Evolutionary conservation across 2,113 vertebrate genomes (phyloP).

Genomic region (Thomomys bottae): DNA sequence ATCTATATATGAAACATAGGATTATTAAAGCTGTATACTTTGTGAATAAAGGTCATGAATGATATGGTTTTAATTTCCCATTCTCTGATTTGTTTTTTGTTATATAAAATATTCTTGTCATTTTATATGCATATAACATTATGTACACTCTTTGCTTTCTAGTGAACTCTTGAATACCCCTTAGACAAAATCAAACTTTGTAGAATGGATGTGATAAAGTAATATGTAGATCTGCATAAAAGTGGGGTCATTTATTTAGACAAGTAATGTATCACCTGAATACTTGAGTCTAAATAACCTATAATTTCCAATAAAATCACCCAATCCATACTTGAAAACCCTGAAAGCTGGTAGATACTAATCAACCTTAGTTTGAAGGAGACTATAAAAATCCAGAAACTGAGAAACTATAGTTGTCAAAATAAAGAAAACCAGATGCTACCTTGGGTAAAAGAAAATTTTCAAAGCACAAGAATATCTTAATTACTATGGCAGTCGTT

Average conservation of each 20-base stretch:
- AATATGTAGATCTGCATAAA: conserved; percentile 50
- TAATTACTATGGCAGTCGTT: conserved; percentile 58
- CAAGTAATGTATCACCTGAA: conserved; percentile 26
- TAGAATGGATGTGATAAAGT: conserved; percentile 9
- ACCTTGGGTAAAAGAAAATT: conserved; percentile 53
- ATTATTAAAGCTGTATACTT: conserved; percentile 18
- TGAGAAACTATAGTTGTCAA: conserved; percentile 58
- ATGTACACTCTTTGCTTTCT: not conserved
- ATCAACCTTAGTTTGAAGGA: conserved; percentile 61
- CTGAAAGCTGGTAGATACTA: conserved; percentile 45
- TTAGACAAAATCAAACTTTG: conserved; percentile 41
- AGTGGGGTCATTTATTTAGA: not conserved
- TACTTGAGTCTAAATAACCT: conserved; percentile 24
- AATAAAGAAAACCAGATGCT: conserved; percentile 69
- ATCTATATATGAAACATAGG: not conserved
- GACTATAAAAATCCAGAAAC: conserved; percentile 63
- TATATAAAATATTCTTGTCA: conserved; percentile 32
- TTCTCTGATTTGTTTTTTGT: not conserved
- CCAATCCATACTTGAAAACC: conserved; percentile 47
- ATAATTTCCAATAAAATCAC: conserved; percentile 57
- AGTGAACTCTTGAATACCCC: not conserved
- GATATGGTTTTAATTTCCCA: conserved; percentile 41
- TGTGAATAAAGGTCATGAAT: conserved; percentile 8
- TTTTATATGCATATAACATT: not conserved
- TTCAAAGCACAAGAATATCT: conserved; percentile 58